phyloP scores from a whole-genome alignment of 2,888 invertebrate species.

The Strigamia transsilvanica region DNA sequence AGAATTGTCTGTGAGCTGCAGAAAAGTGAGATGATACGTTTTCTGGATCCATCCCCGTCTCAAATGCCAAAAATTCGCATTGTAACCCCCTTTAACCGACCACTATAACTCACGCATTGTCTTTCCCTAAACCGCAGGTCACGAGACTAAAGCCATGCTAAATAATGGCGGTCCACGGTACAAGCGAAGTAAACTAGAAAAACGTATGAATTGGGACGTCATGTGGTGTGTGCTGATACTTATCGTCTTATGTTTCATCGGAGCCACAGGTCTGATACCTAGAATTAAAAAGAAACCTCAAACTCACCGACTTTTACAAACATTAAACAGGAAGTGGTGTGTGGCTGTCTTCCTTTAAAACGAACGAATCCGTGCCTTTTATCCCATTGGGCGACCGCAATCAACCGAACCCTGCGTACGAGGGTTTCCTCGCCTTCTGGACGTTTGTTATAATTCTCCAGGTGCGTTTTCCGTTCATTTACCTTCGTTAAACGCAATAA shows the following conservation, averaged over 20 bases:
- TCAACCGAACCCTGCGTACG: constrained; percentile 66
- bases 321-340: constrained; percentile 69
- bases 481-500: background rate
- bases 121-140: constrained; percentile 69
- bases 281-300: background rate
- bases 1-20: too few species aligned
- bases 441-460: constrained; percentile 95
- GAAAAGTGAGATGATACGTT: too few species aligned
- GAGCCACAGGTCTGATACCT: constrained; percentile 76
- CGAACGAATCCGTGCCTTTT: constrained; percentile 72
- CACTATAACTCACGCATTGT: too few species aligned
- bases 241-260: constrained; percentile 86
- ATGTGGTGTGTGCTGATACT: constrained; percentile 95
- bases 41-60: too few species aligned
- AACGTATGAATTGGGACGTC: constrained; percentile 93
- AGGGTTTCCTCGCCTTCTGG: constrained; percentile 90
- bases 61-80: too few species aligned
- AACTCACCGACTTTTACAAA: constrained; percentile 46
- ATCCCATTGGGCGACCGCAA: constrained; percentile 64
- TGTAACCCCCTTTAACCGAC: too few species aligned
- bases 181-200: constrained; percentile 90
- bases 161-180: constrained; percentile 95
- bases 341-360: constrained; percentile 76
- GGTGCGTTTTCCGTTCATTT: constrained; percentile 65
- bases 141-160: constrained; percentile 97